Conservation (phyloP, 2,113 vertebrate species). For the Lophochroa leadbeateri region DNA sequence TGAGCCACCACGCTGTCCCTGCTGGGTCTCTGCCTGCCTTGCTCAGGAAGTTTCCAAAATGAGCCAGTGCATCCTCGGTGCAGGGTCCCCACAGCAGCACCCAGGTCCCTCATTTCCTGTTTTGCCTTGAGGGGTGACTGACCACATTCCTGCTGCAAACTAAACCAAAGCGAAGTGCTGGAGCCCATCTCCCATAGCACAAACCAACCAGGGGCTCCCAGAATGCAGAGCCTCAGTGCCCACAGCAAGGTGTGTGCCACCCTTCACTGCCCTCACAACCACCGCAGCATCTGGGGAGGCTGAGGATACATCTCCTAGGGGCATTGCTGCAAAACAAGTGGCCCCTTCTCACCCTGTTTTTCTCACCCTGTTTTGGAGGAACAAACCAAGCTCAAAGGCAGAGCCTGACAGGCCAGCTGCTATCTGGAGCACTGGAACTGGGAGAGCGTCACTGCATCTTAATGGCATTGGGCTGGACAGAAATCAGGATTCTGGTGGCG, state of each 20-base stretch:
- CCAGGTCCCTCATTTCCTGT: neutral
- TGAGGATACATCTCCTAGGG: neutral
- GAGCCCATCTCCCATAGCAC: neutral
- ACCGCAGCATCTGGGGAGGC: neutral
- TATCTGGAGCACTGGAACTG: neutral
- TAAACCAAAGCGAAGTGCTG: accelerated
- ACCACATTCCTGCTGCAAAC: neutral
- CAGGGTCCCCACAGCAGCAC: neutral
- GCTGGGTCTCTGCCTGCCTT: neutral
- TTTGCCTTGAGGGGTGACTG: neutral
- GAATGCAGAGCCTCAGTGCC: neutral
- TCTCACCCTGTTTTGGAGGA: neutral
- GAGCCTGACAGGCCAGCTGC: conserved; percentile 24
- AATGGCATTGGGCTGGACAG: conserved; percentile 20
- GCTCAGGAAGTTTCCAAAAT: neutral
- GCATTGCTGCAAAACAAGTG: neutral
- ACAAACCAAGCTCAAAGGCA: neutral
- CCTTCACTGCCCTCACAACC: neutral
- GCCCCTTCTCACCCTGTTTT: neutral
- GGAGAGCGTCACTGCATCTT: neutral
- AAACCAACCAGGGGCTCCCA: neutral
- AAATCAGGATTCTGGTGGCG: conserved; percentile 42
- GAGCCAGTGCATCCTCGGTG: neutral
- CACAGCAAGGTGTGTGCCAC: neutral
- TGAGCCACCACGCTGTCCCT: accelerated